Evolutionary conservation across 2,888 invertebrate species (phyloP).

Genomic region (Fissipunctia ypsillon): DNA sequence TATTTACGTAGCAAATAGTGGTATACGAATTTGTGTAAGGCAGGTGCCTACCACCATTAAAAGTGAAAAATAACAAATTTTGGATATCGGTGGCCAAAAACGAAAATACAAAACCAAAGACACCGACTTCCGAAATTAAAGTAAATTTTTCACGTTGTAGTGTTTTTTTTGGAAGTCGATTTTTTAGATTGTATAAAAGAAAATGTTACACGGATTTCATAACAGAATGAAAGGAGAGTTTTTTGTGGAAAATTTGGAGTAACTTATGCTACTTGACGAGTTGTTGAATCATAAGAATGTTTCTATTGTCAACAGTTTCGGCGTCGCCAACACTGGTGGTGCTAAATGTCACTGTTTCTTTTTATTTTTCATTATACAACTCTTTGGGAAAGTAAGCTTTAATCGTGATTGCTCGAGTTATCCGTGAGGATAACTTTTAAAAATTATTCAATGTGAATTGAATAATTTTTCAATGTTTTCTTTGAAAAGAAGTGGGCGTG

Average conservation of each 20-base stretch:
- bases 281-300: slow-evolving; percentile 23
- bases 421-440: too few species aligned
- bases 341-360: slow-evolving; percentile 46
- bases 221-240: slow-evolving; percentile 32
- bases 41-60: too few species aligned
- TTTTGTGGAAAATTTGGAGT: slow-evolving; percentile 9
- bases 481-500: slow-evolving; percentile 20
- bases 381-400: slow-evolving; percentile 32
- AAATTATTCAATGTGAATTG: too few species aligned
- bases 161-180: too few species aligned
- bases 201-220: slow-evolving; percentile 58
- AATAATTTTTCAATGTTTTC: slow-evolving; percentile 24
- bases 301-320: slow-evolving; percentile 34
- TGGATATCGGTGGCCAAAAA: too few species aligned
- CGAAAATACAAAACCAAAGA: too few species aligned
- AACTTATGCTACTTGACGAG: slow-evolving; percentile 52
- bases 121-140: too few species aligned
- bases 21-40: too few species aligned
- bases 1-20: too few species aligned
- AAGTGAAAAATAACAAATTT: too few species aligned
- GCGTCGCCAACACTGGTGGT: slow-evolving; percentile 18
- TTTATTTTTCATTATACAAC: slow-evolving; percentile 58
- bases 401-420: too few species aligned
- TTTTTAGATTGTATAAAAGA: slow-evolving; percentile 44
- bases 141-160: too few species aligned